Base-by-base conservation (phyloP, 2,888 invertebrate genomes). In the Hirudinaria manillensis region DNA sequence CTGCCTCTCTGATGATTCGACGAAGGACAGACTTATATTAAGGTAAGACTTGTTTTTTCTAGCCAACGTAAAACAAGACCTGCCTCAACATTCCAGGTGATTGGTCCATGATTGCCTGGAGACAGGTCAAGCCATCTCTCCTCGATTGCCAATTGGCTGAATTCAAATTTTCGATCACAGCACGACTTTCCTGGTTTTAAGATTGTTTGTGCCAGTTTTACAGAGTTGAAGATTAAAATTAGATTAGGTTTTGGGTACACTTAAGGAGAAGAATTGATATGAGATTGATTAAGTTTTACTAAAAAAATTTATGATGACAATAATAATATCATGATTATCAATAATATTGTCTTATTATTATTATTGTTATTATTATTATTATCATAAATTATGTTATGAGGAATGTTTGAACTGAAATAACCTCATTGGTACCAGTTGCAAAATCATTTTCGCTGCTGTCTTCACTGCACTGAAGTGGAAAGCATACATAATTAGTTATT, bases 71-170 rank as follows among this genome's bases (percentile, higher is more conserved):
- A 19, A 61, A 29, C 13, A 19, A 61, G 29, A 16, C 29, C 29
- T 61, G n/a, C 68, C 16, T 36, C 32, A 68, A 68, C n/a, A 21
- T 34, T 32, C 34, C 68, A 6, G 68, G 34, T 16, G 68, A 68
- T 68, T 68, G 68, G 68, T 34, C 32, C 1, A 68, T 68, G 29
- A 68, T n/a, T n/a, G 32, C 32, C 29, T 34, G 68, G 29, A 68
- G 32, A 24, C 68, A 32, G n/a, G 36, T n/a, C n/a, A 68, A 32
- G 21, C 68, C 68, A n/a, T 68, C 68, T 1, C 68, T 13, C 32
- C 68, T 68, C 27, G 32, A 34, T 68, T 68, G 68, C 68, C 68
- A 68, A 68, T 68, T 68, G 68, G 68, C 32, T 36, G 68, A 68
- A 68, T 68, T 68, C 68, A 68, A 68, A 36, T 68, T 68, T 36